Conservation (phyloP, 2,113 vertebrate genomes). For the Porphyrio hochstetteri region DNA sequence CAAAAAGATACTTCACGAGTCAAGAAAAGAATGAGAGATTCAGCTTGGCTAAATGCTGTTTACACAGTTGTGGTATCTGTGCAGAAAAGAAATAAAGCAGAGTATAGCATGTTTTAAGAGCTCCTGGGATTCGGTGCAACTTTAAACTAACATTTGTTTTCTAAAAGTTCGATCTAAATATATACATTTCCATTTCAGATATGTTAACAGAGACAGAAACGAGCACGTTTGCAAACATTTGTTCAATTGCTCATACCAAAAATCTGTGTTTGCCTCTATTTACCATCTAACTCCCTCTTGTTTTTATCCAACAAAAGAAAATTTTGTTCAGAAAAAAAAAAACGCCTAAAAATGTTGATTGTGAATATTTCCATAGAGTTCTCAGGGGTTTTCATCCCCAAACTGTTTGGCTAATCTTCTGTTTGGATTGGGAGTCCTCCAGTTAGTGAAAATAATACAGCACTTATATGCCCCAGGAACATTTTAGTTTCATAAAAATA, state of each 20-base stretch:
- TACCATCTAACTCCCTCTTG: not conserved
- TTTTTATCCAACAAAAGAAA: not conserved
- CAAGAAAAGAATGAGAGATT: not conserved
- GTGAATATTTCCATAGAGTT: not conserved
- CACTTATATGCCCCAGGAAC: not conserved
- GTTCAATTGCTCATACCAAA: not conserved
- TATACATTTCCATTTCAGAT: not conserved
- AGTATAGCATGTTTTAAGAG: not conserved
- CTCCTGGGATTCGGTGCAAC: not conserved
- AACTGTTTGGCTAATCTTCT: not conserved
- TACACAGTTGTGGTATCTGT: not conserved
- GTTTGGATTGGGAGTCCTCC: constrained; percentile 16
- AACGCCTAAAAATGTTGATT: not conserved
- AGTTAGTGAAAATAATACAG: constrained; percentile 10
- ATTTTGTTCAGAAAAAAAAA: not conserved
- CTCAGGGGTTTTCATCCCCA: not conserved
- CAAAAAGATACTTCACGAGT: not conserved
- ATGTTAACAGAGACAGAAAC: not conserved
- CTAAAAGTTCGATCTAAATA: not conserved
- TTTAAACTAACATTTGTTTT: not conserved
- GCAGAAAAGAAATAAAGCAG: not conserved
- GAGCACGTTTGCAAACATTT: not conserved
- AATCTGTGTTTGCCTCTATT: not conserved
- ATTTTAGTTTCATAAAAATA: not conserved
- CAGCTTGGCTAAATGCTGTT: not conserved